phyloP scores from a whole-genome alignment of 2,797 vertebrate species.

The Rhinichthys osculus region DNA sequence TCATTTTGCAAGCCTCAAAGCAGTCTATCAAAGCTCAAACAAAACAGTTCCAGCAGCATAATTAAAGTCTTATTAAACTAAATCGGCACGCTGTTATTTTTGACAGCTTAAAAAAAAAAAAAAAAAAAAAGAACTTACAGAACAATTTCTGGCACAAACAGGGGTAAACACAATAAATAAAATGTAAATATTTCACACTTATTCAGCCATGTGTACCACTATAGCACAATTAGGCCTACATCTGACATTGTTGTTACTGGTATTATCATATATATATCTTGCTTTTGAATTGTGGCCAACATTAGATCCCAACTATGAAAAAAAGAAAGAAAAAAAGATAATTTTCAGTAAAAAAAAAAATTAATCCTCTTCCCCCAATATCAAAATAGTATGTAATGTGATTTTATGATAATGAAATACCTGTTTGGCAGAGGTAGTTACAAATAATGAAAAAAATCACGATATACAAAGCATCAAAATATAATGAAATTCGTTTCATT shows the following conservation, averaged over 20 bases:
- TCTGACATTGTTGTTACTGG: slow-evolving; percentile 1
- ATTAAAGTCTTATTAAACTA: not conserved
- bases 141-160: not conserved
- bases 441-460: slow-evolving; percentile 3
- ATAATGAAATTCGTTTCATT: not conserved
- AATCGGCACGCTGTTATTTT: not conserved
- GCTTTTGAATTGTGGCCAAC: not conserved
- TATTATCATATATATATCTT: not conserved
- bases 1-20: not conserved
- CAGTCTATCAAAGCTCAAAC: not conserved
- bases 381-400: not conserved
- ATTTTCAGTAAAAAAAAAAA: not conserved
- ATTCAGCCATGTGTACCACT: slow-evolving; percentile 7
- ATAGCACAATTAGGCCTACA: not conserved
- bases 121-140: not conserved
- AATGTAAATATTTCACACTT: slow-evolving; percentile 1
- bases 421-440: slow-evolving; percentile 2
- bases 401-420: not conserved
- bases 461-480: not conserved
- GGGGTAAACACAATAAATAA: not conserved
- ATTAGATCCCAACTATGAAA: not conserved
- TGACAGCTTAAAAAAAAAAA: too few species aligned
- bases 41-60: not conserved
- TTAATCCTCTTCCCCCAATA: not conserved
- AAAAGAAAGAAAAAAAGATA: too few species aligned